Evolutionary conservation across 2,888 invertebrate species (phyloP), one percentile per base, ranked within the genome.

Genomic region (Ametastegia equiseti): DNA sequence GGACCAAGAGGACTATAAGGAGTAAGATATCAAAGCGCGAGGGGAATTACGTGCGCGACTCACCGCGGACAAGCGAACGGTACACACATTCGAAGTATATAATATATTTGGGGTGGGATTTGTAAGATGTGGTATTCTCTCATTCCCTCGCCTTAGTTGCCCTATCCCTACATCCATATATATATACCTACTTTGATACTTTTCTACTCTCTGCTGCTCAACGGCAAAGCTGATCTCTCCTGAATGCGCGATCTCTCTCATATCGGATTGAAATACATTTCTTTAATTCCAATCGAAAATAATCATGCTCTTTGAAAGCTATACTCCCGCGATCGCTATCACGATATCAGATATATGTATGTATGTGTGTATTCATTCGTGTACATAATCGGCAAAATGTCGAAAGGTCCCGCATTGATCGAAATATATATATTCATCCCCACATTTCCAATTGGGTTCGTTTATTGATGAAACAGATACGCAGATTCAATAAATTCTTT

Each of bases 11-110:
- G 39, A 30, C 15, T n/a, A n/a, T 11, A 67, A 67, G 73, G 73
- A 75, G 50, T 54, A 80, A 79, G 83, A 84, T 86, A 85, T 86
- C 85, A 86, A 85, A 87, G 86, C 85, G 83, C 84, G 83, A 42
- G 80, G 78, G 86, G 86, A 86, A 86, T 90, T 88, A 90, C 88
- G 85, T 88, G 85, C 71, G 15, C 50, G 54, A 75, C 54, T 39
- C 50, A 30, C 82, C 85, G 82, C 84, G 84, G 83, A 82, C 83
- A 82, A 83, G 67, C 63, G 77, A 83, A 45, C 33, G n/a, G 77
- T 50, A 60, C 60, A 30, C 50, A 33, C 50, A 50, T 33, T 15
- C 19, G 11, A 3, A 1, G 7, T 63, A n/a, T 63, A 13, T 63
- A 15, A 7, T 65, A 36, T 19, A 45, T 71, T 45, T 45, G 23